Conservation (phyloP, 1,140 invertebrate species). For the Sycophaga agraensis region DNA sequence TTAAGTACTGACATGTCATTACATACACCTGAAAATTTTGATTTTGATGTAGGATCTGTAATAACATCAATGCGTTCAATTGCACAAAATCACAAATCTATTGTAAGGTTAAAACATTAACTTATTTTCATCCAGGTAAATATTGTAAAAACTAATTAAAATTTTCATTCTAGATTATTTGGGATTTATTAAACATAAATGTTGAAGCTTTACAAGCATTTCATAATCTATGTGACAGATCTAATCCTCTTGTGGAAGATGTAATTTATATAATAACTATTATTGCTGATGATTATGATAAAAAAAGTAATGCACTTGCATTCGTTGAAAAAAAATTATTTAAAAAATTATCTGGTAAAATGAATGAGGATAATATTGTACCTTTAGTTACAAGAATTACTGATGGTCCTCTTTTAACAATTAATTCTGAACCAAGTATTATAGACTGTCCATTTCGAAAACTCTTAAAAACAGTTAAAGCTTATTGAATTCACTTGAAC, state of each 20-base stretch:
- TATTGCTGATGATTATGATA: slow-evolving; percentile 33
- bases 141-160: too few relatives aligned
- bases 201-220: slow-evolving; percentile 41
- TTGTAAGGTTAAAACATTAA: too few relatives aligned
- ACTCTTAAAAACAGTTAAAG: background rate
- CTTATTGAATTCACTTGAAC: too few relatives aligned
- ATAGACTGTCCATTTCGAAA: slow-evolving; percentile 21
- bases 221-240: slow-evolving; percentile 47
- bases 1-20: slow-evolving; percentile 29
- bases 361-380: slow-evolving; percentile 40
- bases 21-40: slow-evolving; percentile 39
- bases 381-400: slow-evolving; percentile 48
- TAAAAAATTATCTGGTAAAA: slow-evolving; percentile 36
- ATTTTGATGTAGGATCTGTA: slow-evolving; percentile 36
- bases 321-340: slow-evolving; percentile 40
- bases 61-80: slow-evolving; percentile 31
- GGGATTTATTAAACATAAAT: slow-evolving; percentile 41
- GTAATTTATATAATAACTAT: slow-evolving; percentile 45
- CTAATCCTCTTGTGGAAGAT: slow-evolving; percentile 40
- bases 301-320: slow-evolving; percentile 8
- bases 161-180: slow-evolving; percentile 39
- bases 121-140: too few relatives aligned
- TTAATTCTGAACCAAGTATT: slow-evolving; percentile 38
- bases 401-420: slow-evolving; percentile 39
- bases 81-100: slow-evolving; percentile 33